Base-by-base conservation (phyloP, 1,140 invertebrate genomes). In the Drosophila hydei region DNA sequence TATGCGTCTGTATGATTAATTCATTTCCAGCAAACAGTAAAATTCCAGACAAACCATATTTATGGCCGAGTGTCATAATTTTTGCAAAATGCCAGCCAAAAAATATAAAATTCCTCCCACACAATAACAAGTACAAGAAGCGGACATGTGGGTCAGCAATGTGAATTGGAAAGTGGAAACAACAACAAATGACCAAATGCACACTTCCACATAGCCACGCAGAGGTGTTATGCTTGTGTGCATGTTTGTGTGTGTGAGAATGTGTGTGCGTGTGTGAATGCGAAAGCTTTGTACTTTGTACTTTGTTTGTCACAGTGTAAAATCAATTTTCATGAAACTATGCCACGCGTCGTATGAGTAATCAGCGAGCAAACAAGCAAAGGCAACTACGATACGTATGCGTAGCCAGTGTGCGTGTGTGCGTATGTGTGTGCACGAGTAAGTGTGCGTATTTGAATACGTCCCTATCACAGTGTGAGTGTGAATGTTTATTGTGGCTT, bases 311-410 rank as follows among this genome's bases (percentile, higher is more conserved):
- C 74, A 72, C 81, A 75, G 77, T 80, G 81, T 87, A 87, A 87
- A 87, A 87, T 88, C 83, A 87, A 87, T 87, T 87, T 88, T 76
- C 83, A 88, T 88, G 72, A 88, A 87, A 85, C 38, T 77, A 62
- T 76, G 72, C 83, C 75, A 76, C 72, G 67, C 72, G 72, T 75
- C 78, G 72, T 87, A 83, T 87, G 83, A 88, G 83, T 88, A 87
- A 88, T 88, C 83, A 76, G 75, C 62, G 52, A 43, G 75, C 72
- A 72, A 84, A 64, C 63, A 83, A 84, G 73, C 60, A 67, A 85
- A 70, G 42, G 30, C 45, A 11, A 70, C 54, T 62, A 51, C 58
- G 38, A 16, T 18, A 8, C 42, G 52, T 68, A 58, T 76, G 60
- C 45, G 60, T 67, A 63, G 73, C 65, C 47, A 25, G 30, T 40